Evolutionary conservation across 92 coral and sea anemone species (phyloP), one percentile per base, ranked within the genome.

Genomic region (Bergia sp.): DNA sequence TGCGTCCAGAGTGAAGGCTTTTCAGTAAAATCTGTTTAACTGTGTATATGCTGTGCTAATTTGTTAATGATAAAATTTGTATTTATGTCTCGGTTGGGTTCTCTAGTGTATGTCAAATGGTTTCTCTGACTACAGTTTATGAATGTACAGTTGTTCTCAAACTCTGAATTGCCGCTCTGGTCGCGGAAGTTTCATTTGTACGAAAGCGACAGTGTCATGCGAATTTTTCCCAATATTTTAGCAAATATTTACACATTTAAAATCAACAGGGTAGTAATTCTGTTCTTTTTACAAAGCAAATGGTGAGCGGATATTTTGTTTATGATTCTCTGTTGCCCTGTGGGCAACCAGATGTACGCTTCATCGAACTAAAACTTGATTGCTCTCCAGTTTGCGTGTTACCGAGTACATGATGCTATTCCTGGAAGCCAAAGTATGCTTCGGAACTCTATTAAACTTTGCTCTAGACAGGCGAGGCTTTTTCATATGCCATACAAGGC

Each of bases 161-260:
- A 44, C n/a, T 44, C 9, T 44, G 44, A 71, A 71, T 47, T 72
- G 40, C 43, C 77, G 78, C 44, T 7, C 78, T 9, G 7, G n/a
- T 55, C 47, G 67, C 85, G 79, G 78, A 29, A 39, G 29, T 84
- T 71, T 71, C 18, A 7, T 37, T 47, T 69, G 43, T 49, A 29
- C 85, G 20, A 55, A 29, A 77, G 88, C 64, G 88, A 78, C 86
- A 75, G 65, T 81, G 67, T 77, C 93, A 81, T 86, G 69, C 88
- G 74, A 76, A 64, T 42, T 87, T 44, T 67, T 47, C 78, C 39
- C 88, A 81, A 87, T 76, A 86, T 85, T 66, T 47, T 65, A 65
- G 86, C 76, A 75, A 88, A 91, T 91, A 91, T 91, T 91, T 87
- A 82, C 93, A 61, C 88, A 87, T 76, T 91, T 82, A 64, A 91